phyloP scores from a whole-genome alignment of 1,140 invertebrate genomes.

The Drosophila malerkotliana region DNA sequence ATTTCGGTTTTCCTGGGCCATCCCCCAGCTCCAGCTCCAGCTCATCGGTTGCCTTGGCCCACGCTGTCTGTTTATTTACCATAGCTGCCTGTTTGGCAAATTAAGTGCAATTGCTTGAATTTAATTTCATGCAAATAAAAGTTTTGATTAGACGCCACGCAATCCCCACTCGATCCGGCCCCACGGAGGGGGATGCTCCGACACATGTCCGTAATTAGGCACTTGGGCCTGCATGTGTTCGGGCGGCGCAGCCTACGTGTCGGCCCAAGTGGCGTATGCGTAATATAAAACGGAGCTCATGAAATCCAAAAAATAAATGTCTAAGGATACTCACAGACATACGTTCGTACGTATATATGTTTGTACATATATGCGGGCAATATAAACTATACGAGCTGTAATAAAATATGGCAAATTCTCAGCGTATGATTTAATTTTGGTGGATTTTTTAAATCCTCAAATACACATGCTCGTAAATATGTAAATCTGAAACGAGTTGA shows the following conservation, averaged over 20 bases:
- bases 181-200: slow-evolving; percentile 14
- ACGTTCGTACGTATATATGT: slow-evolving; percentile 2
- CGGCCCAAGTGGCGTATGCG: slow-evolving; percentile 57
- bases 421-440: slow-evolving; percentile 38
- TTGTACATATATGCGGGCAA: slow-evolving; percentile 27
- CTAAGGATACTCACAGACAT: background rate
- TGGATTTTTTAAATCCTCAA: slow-evolving; percentile 5
- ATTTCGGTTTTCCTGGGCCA: slow-evolving; percentile 51
- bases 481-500: slow-evolving; percentile 8
- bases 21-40: background rate
- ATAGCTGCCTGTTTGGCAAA: slow-evolving; percentile 76
- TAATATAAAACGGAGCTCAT: slow-evolving; percentile 50
- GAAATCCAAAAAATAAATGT: slow-evolving; percentile 22
- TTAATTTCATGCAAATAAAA: slow-evolving; percentile 83
- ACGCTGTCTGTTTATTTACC: slow-evolving; percentile 73
- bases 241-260: slow-evolving; percentile 42
- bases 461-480: slow-evolving; percentile 5
- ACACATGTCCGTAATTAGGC: slow-evolving; percentile 79
- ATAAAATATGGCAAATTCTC: slow-evolving; percentile 41
- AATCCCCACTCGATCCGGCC: background rate
- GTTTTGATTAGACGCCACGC: slow-evolving; percentile 73
- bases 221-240: slow-evolving; percentile 60
- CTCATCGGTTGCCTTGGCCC: slow-evolving; percentile 25
- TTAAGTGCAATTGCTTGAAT: slow-evolving; percentile 83
- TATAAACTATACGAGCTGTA: slow-evolving; percentile 46